Evolutionary conservation across 2,113 vertebrate species (phyloP).

Genomic region (Thunnus thynnus): DNA sequence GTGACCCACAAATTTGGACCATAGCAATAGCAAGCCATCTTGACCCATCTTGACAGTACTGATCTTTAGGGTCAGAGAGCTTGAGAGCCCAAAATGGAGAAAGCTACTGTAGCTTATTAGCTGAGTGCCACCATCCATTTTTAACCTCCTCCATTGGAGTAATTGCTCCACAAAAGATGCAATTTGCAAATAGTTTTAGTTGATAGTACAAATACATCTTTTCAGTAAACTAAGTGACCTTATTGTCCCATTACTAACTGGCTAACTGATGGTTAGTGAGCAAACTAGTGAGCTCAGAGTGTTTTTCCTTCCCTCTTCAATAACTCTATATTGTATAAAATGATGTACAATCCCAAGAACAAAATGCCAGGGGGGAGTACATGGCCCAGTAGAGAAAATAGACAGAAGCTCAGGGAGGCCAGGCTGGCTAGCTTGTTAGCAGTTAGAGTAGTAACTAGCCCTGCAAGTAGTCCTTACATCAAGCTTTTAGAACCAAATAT

Average conservation of each 20-base stretch:
- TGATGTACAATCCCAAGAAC: neutral
- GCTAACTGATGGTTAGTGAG: neutral
- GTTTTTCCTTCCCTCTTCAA: neutral
- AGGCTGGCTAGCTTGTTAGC: no score
- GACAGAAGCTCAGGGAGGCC: neutral
- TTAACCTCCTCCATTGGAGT: neutral
- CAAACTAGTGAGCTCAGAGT: neutral
- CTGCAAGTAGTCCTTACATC: neutral
- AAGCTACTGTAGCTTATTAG: neutral
- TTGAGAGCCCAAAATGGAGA: neutral
- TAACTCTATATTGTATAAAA: neutral
- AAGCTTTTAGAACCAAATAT: neutral
- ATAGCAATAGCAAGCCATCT: no score
- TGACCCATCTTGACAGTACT: neutral
- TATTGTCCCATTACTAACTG: constrained; percentile 4
- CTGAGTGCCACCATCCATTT: neutral
- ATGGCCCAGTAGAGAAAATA: neutral
- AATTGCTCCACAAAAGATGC: neutral
- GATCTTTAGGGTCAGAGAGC: neutral
- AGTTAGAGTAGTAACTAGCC: neutral
- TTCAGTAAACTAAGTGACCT: neutral
- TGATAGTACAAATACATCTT: neutral
- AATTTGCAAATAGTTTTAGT: neutral
- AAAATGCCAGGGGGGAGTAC: neutral
- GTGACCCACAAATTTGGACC: no score